Evolutionary conservation across 2,888 invertebrate genomes (phyloP), one percentile per base, ranked within the genome.

Genomic region (Erebia ligea): DNA sequence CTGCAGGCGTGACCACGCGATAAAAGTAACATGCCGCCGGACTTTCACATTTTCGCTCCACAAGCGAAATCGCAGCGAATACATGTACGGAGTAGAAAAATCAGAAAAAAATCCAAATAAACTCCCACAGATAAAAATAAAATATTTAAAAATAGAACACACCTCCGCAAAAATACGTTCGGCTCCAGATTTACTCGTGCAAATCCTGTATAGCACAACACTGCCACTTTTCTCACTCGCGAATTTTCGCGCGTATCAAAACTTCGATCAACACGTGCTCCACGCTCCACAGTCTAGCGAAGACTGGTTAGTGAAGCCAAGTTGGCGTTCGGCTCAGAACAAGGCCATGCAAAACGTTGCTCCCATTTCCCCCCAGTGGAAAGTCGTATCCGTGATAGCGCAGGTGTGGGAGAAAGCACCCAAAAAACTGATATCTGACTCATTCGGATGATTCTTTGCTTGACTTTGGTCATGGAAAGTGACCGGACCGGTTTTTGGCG

Each of bases 351-450:
- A 88, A 90, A 91, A 86, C 87, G 79, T 80, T 87, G 91, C 87
- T 89, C 91, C 88, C 91, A 90, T 90, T 91, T 89, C 86, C 89
- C 86, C 80, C 83, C 83, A 85, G 88, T 92, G 90, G 92, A 92
- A 92, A 92, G 92, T 86, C 85, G 86, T 82, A 92, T 92, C 92
- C 92, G 92, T 87, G 89, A 90, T 87, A 86, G 86, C 86, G 83
- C 91, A 92, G 90, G 91, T 90, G 91, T 89, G 89, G 89, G 91
- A 90, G 92, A 92, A 92, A 92, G 92, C 91, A 92, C 87, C 89
- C 82, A 88, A 91, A 90, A 88, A 89, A 87, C 82, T 83, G 82
- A 87, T 84, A 81, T 82, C 82, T 90, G 91, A 91, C 83, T 91
- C 91, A 92, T 85, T 85, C 86, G 83, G 86, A 88, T 88, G 87